Conservation (phyloP, 1,140 invertebrate species). For the Ganaspis sp. region DNA sequence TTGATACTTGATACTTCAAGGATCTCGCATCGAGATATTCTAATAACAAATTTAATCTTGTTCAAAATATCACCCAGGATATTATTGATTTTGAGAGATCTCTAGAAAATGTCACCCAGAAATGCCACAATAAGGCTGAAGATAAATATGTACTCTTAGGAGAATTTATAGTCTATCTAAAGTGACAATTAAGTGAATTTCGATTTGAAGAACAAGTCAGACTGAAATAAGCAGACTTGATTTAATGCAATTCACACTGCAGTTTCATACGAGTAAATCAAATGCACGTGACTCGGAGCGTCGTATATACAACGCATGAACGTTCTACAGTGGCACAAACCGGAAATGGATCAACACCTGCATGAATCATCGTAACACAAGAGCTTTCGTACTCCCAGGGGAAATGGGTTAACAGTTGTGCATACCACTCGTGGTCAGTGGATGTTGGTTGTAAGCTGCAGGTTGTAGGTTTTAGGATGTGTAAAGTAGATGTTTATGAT, state of each 20-base stretch:
- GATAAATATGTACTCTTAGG: too few species aligned
- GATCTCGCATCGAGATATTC: too few species aligned
- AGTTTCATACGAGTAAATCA: conserved; percentile 50
- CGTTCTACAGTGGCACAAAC: conserved; percentile 45
- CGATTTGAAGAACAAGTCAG: conserved; percentile 36
- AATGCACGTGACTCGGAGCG: conserved; percentile 48
- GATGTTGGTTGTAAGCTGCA: background rate
- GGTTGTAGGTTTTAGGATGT: background rate
- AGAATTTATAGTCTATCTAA: too few species aligned
- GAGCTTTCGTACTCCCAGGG: conserved; percentile 38
- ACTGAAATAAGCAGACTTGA: conserved; percentile 48
- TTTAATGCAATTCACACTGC: conserved; percentile 46
- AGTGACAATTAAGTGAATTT: background rate
- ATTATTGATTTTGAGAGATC: too few species aligned
- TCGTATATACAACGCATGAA: conserved; percentile 39
- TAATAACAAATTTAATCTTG: too few species aligned
- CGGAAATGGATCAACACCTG: conserved; percentile 55
- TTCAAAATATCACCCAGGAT: too few species aligned
- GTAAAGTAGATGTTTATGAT: background rate
- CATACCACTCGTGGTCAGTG: conserved; percentile 25
- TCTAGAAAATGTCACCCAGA: too few species aligned
- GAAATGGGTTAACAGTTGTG: conserved; percentile 49
- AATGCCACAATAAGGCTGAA: too few species aligned
- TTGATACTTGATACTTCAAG: too few species aligned
- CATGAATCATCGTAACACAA: conserved; percentile 50